phyloP scores from a whole-genome alignment of 1,140 invertebrate species.

The Teleopsis dalmanni region DNA sequence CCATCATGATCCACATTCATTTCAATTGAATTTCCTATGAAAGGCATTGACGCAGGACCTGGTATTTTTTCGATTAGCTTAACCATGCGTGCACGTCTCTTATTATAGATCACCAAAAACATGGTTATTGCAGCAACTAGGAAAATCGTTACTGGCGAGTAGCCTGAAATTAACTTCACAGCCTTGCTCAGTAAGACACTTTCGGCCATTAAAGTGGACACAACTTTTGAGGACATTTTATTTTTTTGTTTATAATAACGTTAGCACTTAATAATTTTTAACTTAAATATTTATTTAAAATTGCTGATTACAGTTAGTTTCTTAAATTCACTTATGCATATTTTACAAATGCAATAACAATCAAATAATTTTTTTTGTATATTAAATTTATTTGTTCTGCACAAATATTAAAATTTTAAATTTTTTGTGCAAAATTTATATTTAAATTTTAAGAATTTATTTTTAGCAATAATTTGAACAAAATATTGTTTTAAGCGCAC shows the following conservation, averaged over 20 bases:
- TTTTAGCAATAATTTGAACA: too few species aligned
- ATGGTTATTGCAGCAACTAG: constrained; percentile 24
- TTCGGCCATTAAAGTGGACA: constrained; percentile 34
- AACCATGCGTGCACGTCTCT: constrained; percentile 39
- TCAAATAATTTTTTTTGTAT: constrained; percentile 1
- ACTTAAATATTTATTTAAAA: constrained; percentile 5
- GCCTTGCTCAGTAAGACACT: constrained; percentile 34
- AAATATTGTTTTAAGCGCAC: too few species aligned
- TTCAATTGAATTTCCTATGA: constrained; percentile 52
- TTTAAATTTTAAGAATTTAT: too few species aligned
- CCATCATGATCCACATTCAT: constrained; percentile 48
- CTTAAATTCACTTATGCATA: background rate
- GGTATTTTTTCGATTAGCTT: constrained; percentile 48
- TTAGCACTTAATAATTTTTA: constrained; percentile 4
- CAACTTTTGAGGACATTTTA: constrained; percentile 35
- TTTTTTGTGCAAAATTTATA: background rate
- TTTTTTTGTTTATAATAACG: constrained; percentile 4
- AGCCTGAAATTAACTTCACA: constrained; percentile 29
- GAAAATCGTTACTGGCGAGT: constrained; percentile 35
- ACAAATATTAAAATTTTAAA: too few species aligned
- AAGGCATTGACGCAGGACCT: constrained; percentile 51
- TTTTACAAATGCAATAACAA: background rate
- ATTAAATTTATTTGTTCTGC: too few species aligned
- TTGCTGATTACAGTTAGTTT: constrained; percentile 2
- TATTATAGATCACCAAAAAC: constrained; percentile 42